Conservation (phyloP, 2,888 invertebrate species). For the Netelia melanura region DNA sequence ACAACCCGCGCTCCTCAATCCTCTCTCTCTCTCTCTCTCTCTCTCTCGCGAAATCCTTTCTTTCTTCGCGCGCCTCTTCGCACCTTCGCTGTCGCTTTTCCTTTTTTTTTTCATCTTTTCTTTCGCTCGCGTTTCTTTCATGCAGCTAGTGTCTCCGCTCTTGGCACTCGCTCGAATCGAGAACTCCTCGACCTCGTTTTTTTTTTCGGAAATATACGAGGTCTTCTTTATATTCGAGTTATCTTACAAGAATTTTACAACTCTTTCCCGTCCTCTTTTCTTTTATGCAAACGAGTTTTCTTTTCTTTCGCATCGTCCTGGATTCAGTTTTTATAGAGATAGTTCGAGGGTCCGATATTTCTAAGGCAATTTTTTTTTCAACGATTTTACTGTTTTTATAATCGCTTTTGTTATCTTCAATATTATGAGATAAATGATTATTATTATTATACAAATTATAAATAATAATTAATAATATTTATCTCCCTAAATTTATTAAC, state of each 20-base stretch:
- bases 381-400: too few relatives aligned
- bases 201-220: neutral
- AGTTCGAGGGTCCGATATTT: too few relatives aligned
- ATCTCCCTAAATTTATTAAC: too few relatives aligned
- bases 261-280: too few relatives aligned
- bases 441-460: too few relatives aligned
- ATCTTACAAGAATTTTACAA: neutral
- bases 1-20: constrained; percentile 11
- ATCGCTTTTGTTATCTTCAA: too few relatives aligned
- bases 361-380: too few relatives aligned
- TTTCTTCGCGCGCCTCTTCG: constrained; percentile 24
- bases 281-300: too few relatives aligned
- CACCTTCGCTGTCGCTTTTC: constrained; percentile 37
- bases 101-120: constrained; percentile 39
- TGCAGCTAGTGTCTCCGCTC: constrained; percentile 33
- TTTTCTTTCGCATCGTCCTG: too few relatives aligned
- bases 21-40: constrained; percentile 30
- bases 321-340: too few relatives aligned
- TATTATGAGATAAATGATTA: too few relatives aligned
- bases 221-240: neutral
- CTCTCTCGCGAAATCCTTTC: constrained; percentile 30
- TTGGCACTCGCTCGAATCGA: constrained; percentile 27
- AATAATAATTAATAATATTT: too few relatives aligned
- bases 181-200: constrained; percentile 52
- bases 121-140: constrained; percentile 36